Conservation (phyloP, 2,888 invertebrate genomes). For the Hedya salicella region DNA sequence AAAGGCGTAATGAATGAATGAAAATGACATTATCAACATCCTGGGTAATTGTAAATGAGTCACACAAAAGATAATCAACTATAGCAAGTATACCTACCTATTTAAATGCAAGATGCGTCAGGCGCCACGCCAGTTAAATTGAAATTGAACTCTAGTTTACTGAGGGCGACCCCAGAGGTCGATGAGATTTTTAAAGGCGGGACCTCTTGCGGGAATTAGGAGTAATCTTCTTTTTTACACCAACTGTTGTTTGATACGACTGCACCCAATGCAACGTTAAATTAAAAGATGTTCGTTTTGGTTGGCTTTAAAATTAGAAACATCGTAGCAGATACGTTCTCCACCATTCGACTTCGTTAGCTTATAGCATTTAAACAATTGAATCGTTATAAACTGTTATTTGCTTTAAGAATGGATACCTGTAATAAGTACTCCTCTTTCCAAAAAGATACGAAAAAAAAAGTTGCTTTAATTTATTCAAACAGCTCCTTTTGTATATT, state of each 20-base stretch:
- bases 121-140: conserved; percentile 21
- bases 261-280: neutral
- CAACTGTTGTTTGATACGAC: neutral
- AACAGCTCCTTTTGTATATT: too few species aligned
- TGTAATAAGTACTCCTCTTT: too few species aligned
- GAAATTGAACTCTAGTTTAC: conserved; percentile 38
- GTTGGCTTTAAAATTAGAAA: neutral
- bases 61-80: conserved; percentile 55
- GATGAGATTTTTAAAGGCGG: conserved; percentile 34
- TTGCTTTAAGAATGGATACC: neutral
- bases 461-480: too few species aligned
- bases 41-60: conserved; percentile 70
- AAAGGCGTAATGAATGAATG: conserved; percentile 69
- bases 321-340: conserved; percentile 2
- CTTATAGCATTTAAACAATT: too few species aligned
- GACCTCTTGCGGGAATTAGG: conserved; percentile 10
- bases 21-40: conserved; percentile 74
- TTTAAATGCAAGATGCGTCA: conserved; percentile 41
- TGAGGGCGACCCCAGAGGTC: conserved; percentile 35
- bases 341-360: too few species aligned
- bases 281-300: conserved; percentile 1
- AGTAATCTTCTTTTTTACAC: neutral
- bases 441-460: too few species aligned
- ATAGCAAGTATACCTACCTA: conserved; percentile 19
- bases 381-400: too few species aligned